phyloP scores from a whole-genome alignment of 2,113 vertebrate genomes.

The Chaetops frenatus region DNA sequence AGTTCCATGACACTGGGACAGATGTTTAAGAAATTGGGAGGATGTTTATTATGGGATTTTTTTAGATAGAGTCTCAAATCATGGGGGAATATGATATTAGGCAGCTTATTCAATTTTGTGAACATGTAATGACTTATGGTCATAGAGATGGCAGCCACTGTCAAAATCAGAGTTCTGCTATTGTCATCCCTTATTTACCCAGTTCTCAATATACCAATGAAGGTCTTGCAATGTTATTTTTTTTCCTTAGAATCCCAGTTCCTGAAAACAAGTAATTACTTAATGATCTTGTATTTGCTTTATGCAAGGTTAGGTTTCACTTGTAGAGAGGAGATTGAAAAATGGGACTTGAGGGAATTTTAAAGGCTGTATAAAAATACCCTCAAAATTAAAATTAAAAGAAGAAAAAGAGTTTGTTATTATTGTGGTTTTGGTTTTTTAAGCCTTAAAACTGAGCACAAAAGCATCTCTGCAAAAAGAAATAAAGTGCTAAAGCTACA shows the following conservation, averaged over 20 bases:
- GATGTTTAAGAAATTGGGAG: slow-evolving; percentile 21
- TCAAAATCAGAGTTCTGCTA: not conserved
- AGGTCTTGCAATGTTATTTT: not conserved
- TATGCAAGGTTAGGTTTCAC: not conserved
- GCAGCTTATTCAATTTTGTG: not conserved
- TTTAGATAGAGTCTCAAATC: not conserved
- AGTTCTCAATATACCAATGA: not conserved
- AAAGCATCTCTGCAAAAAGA: not conserved
- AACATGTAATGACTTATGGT: not conserved
- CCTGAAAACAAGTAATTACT: not conserved
- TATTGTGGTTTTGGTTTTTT: not conserved
- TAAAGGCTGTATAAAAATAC: not conserved
- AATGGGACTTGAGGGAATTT: not conserved
- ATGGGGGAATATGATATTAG: not conserved
- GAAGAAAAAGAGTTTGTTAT: not conserved
- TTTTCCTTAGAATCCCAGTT: not conserved
- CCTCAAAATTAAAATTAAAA: not conserved
- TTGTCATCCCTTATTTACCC: not conserved
- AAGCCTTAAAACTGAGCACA: not conserved
- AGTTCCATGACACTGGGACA: not conserved
- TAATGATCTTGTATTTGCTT: not conserved
- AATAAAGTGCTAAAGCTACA: not conserved
- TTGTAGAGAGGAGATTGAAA: not conserved
- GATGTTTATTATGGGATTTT: not conserved
- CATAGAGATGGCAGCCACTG: not conserved